A percentile compares a stretch with the other conserved stretches of the same genome.
phyloP scores from a whole-genome alignment of 1,140 invertebrate genomes.

The Temnothorax curvispinosus region DNA sequence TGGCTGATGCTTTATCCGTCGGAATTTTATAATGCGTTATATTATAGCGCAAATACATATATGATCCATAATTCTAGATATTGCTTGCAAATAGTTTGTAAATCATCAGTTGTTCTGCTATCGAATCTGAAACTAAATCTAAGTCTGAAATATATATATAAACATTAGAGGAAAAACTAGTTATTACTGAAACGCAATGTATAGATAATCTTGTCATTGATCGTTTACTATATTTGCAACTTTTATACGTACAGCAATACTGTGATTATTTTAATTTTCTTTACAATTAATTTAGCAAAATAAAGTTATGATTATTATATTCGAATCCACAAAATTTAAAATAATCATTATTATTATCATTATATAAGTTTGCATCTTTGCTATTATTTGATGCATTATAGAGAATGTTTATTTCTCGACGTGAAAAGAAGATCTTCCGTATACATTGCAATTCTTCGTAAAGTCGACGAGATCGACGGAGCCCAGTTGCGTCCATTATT shows the following conservation, averaged over 20 bases:
- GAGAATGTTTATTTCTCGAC: background rate
- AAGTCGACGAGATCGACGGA: slow-evolving; percentile 43
- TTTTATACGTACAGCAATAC: background rate
- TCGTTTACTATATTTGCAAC: background rate
- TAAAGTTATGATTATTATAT: background rate
- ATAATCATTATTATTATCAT: background rate
- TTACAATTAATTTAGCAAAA: background rate
- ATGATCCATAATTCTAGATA: background rate
- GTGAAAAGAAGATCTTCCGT: background rate
- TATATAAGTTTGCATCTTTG: background rate
- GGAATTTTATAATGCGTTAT: slow-evolving; percentile 9
- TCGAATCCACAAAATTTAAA: background rate
- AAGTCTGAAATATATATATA: background rate
- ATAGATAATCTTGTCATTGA: background rate
- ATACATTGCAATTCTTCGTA: slow-evolving; percentile 15
- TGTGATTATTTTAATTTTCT: background rate
- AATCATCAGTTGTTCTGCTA: background rate
- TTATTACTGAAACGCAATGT: background rate
- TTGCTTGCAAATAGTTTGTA: background rate
- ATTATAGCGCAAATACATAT: background rate
- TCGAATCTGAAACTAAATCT: slow-evolving; percentile 1
- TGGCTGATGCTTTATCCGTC: background rate
- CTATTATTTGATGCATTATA: background rate
- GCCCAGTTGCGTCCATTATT: slow-evolving; percentile 68
- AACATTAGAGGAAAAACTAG: background rate